Conservation (phyloP, 2,797 vertebrate species). For the Myotis pilosus region DNA sequence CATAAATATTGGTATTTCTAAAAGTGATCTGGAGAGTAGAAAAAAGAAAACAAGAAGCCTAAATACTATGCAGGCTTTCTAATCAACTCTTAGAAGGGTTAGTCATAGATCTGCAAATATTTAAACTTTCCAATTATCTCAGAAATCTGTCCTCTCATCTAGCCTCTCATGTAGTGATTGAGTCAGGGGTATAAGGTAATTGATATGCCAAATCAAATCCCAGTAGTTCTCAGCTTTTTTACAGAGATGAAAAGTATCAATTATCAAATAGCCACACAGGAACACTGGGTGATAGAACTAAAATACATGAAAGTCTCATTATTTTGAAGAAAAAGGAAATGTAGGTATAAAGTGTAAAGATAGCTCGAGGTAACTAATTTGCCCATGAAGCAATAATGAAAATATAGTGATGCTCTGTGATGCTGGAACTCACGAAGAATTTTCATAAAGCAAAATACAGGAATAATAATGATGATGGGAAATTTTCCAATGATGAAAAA, state of each 20-base stretch:
- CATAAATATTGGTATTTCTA: conserved; percentile 41
- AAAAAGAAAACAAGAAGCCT: background rate
- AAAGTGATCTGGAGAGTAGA: background rate
- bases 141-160: conserved; percentile 19
- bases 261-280: background rate
- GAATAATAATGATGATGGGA: background rate
- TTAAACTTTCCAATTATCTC: background rate
- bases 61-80: background rate
- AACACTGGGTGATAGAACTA: background rate
- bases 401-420: background rate
- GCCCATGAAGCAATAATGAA: background rate
- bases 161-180: background rate
- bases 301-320: background rate
- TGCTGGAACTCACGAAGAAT: background rate
- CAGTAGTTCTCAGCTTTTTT: background rate
- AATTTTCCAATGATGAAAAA: background rate
- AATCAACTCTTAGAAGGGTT: background rate
- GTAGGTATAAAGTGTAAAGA: background rate
- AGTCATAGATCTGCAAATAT: background rate
- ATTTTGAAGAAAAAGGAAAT: background rate
- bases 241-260: background rate
- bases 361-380: background rate
- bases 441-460: conserved; percentile 4
- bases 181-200: background rate
- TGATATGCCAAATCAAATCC: background rate